Conservation (phyloP, 2,888 invertebrate genomes). For the Tinea semifulvella region DNA sequence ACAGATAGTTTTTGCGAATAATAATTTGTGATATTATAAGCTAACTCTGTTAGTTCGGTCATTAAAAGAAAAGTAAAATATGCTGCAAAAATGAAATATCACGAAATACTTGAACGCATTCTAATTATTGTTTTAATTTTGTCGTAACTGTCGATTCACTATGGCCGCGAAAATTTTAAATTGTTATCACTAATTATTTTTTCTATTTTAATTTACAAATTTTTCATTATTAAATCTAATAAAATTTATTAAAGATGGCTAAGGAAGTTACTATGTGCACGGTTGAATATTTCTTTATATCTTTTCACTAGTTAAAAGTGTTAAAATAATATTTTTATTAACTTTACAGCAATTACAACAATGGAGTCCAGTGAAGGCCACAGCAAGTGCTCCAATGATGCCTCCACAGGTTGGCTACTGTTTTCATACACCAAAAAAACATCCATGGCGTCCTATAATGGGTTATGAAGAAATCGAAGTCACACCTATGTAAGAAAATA, state of each 20-base stretch:
- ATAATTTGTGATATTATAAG: too few species aligned
- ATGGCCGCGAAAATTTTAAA: constrained; percentile 9
- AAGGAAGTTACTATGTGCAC: constrained; percentile 60
- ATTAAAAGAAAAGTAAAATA: too few species aligned
- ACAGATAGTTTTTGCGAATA: too few species aligned
- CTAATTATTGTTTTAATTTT: neutral
- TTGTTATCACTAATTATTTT: neutral
- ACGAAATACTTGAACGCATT: constrained; percentile 2
- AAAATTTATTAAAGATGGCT: constrained; percentile 37
- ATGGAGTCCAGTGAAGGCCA: constrained; percentile 77
- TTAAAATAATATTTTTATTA: constrained; percentile 17
- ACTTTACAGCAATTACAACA: constrained; percentile 77
- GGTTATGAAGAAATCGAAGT: constrained; percentile 82
- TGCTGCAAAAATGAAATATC: too few species aligned
- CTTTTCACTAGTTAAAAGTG: neutral
- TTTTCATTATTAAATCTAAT: constrained; percentile 1
- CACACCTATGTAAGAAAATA: constrained; percentile 71
- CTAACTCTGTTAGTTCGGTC: too few species aligned
- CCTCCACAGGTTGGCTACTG: constrained; percentile 74
- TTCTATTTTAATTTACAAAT: neutral
- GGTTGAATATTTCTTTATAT: constrained; percentile 28
- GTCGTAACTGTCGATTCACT: neutral
- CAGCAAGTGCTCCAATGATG: constrained; percentile 67
- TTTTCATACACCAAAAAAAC: constrained; percentile 76
- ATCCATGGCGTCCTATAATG: constrained; percentile 82